These are phyloP conservation scores for Bombyx mandarina DNA, from an alignment of 1,140 invertebrate genomes.

Conservation along the genomic window DNA sequence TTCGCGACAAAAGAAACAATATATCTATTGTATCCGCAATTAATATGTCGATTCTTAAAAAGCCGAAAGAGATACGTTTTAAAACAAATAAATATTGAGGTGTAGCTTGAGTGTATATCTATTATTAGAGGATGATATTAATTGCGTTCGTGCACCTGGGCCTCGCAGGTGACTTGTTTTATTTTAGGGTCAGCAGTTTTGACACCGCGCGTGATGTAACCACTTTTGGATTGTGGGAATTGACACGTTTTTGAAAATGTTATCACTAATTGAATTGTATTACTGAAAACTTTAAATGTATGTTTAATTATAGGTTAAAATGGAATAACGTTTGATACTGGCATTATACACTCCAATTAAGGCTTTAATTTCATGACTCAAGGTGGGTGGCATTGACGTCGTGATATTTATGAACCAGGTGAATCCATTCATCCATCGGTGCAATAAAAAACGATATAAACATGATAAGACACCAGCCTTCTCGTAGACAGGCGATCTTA, in stretches of 20 bases:
- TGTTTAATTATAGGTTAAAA: too few relatives aligned
- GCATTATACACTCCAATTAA: too few relatives aligned
- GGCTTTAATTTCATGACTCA: too few relatives aligned
- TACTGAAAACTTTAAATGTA: neutral
- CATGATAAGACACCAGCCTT: too few relatives aligned
- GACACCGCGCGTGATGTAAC: constrained; percentile 28
- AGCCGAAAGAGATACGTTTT: constrained; percentile 33
- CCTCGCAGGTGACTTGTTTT: constrained; percentile 47
- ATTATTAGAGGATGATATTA: constrained; percentile 60
- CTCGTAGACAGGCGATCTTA: too few relatives aligned
- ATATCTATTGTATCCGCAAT: constrained; percentile 17
- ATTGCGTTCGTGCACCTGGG: constrained; percentile 61
- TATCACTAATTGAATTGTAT: neutral
- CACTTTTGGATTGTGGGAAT: constrained; percentile 41
- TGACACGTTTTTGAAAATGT: constrained; percentile 16
- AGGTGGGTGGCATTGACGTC: too few relatives aligned
- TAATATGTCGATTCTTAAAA: constrained; percentile 13
- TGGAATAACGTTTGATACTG: too few relatives aligned
- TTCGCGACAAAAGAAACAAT: constrained; percentile 26
- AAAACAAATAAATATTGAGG: constrained; percentile 54
- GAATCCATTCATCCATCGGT: too few relatives aligned
- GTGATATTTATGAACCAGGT: too few relatives aligned
- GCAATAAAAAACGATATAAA: too few relatives aligned
- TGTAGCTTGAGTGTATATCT: constrained; percentile 20
- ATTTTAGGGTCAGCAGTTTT: constrained; percentile 59